Evolutionary conservation across 30 jellyfish, hydroid and myxozoan genomes (phyloP).

Genomic region (Cassiopea xamachana): DNA sequence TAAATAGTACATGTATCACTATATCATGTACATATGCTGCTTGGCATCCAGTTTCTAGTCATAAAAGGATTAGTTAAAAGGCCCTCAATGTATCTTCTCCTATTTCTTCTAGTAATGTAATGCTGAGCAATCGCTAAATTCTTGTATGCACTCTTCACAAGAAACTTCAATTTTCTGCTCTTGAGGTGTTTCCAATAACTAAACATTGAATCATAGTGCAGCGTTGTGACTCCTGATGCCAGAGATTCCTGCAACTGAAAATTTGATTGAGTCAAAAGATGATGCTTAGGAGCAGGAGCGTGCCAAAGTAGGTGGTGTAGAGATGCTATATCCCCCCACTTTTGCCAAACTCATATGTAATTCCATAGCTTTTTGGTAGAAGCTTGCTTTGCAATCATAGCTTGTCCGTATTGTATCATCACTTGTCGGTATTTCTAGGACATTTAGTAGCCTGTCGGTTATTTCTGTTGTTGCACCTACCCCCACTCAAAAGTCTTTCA

Average conservation of each 20-base stretch:
- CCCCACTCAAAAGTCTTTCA: no score
- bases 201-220: conserved; percentile 75
- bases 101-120: conserved; percentile 38
- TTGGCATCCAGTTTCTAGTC: conserved; percentile 84
- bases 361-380: no score
- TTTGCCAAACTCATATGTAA: no score
- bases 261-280: neutral
- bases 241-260: conserved; percentile 69
- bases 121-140: conserved; percentile 54
- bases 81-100: conserved; percentile 42
- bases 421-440: no score
- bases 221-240: conserved; percentile 42
- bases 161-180: conserved; percentile 13
- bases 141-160: conserved; percentile 51
- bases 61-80: conserved; percentile 78
- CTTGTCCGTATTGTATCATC: no score
- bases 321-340: no score
- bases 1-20: no score
- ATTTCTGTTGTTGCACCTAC: no score
- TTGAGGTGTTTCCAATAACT: conserved; percentile 58
- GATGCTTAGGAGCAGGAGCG: no score
- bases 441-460: no score
- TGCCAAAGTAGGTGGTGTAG: no score
- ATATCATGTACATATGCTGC: conserved; percentile 85
- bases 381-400: no score